These are phyloP conservation scores for Strongylocentrotus purpuratus DNA, from an alignment of 35 echinoderm and acorn worm species.

Conservation along the genomic window DNA sequence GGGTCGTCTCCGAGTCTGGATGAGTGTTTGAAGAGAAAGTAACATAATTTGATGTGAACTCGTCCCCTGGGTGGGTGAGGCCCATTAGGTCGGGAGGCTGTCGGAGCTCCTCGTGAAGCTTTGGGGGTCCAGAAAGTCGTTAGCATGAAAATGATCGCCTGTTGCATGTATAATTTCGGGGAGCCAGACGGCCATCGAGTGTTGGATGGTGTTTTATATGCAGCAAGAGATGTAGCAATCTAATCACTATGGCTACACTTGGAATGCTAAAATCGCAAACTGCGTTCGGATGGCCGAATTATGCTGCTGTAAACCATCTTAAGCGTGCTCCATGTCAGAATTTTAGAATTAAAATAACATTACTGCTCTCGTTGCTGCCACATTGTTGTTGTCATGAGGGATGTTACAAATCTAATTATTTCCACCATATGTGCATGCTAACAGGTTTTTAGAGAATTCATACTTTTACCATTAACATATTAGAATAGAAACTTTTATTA, in stretches of 20 bases:
- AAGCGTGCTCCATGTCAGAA: neutral
- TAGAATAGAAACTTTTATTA: neutral
- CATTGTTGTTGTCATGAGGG: neutral
- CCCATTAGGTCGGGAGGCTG: neutral
- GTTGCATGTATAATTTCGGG: neutral
- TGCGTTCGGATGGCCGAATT: neutral
- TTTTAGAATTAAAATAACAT: neutral
- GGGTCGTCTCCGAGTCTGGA: neutral
- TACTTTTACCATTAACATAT: neutral
- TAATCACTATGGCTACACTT: neutral
- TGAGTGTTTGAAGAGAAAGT: neutral
- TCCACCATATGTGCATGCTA: neutral
- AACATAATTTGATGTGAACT: neutral
- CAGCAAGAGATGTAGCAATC: neutral
- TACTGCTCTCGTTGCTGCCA: neutral
- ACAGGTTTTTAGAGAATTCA: neutral
- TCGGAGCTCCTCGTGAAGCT: neutral
- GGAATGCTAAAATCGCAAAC: neutral
- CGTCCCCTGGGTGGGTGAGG: neutral
- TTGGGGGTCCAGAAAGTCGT: neutral
- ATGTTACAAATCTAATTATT: neutral
- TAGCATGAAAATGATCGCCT: neutral
- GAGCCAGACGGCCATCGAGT: neutral
- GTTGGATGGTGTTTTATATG: neutral
- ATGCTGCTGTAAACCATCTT: neutral